A percentile compares a stretch with the other conserved stretches of the same genome.
Conservation (phyloP, 2,113 vertebrate species). For the Parotia lawesii region DNA sequence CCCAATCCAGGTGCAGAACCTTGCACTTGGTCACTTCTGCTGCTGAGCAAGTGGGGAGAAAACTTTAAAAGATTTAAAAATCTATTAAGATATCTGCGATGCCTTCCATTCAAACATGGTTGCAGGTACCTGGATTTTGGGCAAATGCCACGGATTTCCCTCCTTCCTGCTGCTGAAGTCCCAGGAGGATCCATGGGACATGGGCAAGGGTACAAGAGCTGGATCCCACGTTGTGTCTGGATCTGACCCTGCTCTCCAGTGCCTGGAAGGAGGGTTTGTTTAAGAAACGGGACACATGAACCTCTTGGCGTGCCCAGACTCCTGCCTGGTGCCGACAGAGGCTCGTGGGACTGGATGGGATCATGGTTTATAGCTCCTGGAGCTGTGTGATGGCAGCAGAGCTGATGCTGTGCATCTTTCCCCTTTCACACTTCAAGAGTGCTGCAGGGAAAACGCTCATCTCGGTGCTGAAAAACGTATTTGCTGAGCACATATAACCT, state of each 20-base stretch:
- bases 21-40: not conserved
- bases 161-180: fast-evolving
- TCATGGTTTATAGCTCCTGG: fast-evolving
- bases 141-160: not conserved
- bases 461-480: not conserved
- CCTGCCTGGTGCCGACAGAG: fast-evolving
- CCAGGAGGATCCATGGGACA: not conserved
- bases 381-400: fast-evolving
- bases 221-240: fast-evolving
- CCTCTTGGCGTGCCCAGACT: not conserved
- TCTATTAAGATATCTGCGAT: not conserved
- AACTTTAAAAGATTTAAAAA: not conserved
- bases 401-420: not conserved
- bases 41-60: not conserved
- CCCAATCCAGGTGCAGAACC: not conserved
- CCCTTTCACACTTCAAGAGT: not conserved
- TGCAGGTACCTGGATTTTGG: not conserved
- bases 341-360: not conserved
- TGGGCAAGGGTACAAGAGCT: not conserved
- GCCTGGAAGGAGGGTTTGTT: not conserved
- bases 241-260: not conserved
- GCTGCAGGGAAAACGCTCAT: not conserved
- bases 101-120: not conserved
- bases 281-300: not conserved
- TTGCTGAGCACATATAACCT: not conserved